These are phyloP conservation scores for Sphinx pinastri DNA, from an alignment of 2,888 invertebrate genomes.

Conservation along the genomic window DNA sequence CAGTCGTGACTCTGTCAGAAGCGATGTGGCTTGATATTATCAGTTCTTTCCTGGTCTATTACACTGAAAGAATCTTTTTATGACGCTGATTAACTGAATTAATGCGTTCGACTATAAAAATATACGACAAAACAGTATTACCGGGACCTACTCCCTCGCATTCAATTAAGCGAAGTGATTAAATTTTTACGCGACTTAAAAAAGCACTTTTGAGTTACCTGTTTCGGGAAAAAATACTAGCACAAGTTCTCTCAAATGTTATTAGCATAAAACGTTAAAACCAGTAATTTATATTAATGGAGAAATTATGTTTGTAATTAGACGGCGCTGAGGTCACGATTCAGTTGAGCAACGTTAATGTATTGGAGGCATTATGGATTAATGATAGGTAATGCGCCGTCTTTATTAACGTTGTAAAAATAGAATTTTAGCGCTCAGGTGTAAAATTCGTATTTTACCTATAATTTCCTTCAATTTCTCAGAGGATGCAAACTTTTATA, in stretches of 20 bases:
- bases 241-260: slow-evolving; percentile 48
- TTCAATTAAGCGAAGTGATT: slow-evolving; percentile 63
- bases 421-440: slow-evolving; percentile 32
- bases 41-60: no score
- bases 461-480: slow-evolving; percentile 7
- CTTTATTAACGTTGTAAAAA: slow-evolving; percentile 38
- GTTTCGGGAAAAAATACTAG: slow-evolving; percentile 40
- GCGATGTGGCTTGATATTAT: no score
- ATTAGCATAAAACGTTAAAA: slow-evolving; percentile 57
- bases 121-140: slow-evolving; percentile 22
- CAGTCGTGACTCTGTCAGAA: no score
- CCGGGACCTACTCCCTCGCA: slow-evolving; percentile 34
- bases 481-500: not conserved
- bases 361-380: slow-evolving; percentile 36
- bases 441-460: not conserved
- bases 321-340: slow-evolving; percentile 46
- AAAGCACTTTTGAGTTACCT: slow-evolving; percentile 52
- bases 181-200: slow-evolving; percentile 68
- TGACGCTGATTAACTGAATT: slow-evolving; percentile 12
- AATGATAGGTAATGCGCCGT: slow-evolving; percentile 35
- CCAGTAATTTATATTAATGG: slow-evolving; percentile 62
- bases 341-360: slow-evolving; percentile 32
- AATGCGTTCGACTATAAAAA: slow-evolving; percentile 11
- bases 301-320: slow-evolving; percentile 63
- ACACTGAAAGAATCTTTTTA: not conserved